Conservation (phyloP, 1,140 invertebrate species). For the Vanessa atalanta region DNA sequence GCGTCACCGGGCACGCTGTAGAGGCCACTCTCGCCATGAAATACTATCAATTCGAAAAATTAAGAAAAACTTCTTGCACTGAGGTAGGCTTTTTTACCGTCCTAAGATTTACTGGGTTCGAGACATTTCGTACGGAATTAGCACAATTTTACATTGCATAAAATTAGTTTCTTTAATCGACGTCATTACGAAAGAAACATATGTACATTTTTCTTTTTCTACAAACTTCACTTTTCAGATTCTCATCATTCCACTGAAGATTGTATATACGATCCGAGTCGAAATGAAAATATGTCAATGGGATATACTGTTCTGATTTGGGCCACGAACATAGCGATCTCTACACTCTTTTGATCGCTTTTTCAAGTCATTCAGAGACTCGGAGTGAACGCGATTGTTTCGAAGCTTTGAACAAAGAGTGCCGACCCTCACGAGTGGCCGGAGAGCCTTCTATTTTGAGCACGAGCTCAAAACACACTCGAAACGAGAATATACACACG, state of each 20-base stretch:
- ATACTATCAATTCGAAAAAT: too few relatives aligned
- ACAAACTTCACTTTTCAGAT: too few relatives aligned
- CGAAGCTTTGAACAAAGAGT: constrained; percentile 9
- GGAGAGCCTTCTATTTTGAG: constrained; percentile 13
- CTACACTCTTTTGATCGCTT: constrained; percentile 8
- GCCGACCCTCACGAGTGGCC: constrained; percentile 1
- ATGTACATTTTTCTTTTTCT: too few relatives aligned
- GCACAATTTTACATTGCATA: too few relatives aligned
- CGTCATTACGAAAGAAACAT: too few relatives aligned
- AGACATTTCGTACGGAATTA: too few relatives aligned
- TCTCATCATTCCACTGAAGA: background rate
- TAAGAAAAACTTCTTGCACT: too few relatives aligned
- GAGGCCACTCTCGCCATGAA: too few relatives aligned
- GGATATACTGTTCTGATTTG: background rate
- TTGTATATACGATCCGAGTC: background rate
- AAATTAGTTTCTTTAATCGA: too few relatives aligned
- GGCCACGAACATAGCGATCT: background rate
- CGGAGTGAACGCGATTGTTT: background rate
- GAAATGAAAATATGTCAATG: constrained; percentile 5
- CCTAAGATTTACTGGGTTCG: too few relatives aligned
- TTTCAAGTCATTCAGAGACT: background rate
- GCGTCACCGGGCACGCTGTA: too few relatives aligned
- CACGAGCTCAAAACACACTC: constrained; percentile 1
- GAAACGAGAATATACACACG: background rate
- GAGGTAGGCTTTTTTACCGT: too few relatives aligned